Percentiles rank a stretch among this genome's conserved stretches.
phyloP scores from a whole-genome alignment of 1,140 invertebrate genomes.

The Drosophila bocqueti region DNA sequence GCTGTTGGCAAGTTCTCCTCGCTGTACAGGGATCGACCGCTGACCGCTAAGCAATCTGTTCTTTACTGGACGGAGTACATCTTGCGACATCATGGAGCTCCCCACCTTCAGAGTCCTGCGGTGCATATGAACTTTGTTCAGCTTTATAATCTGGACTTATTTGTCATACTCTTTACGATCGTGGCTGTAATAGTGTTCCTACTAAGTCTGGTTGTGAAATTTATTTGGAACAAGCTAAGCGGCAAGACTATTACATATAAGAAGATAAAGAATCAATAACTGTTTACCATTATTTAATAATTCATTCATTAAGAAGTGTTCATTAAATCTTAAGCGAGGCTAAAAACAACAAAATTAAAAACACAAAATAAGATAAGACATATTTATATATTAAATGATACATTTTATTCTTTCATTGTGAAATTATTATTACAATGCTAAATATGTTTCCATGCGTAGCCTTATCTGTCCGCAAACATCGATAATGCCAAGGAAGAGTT shows the following conservation, averaged over 20 bases:
- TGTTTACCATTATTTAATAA: neutral
- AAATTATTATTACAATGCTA: neutral
- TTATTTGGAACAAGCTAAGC: constrained; percentile 8
- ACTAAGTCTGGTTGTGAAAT: constrained; percentile 13
- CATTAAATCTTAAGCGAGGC: too few species aligned
- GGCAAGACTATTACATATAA: neutral
- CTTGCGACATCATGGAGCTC: constrained; percentile 84
- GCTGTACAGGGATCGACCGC: constrained; percentile 75
- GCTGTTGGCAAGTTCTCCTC: constrained; percentile 57
- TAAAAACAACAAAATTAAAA: neutral
- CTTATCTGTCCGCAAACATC: neutral
- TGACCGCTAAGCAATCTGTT: constrained; percentile 82
- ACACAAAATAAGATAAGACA: neutral
- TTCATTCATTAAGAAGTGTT: neutral
- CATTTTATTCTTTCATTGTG: neutral
- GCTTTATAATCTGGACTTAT: constrained; percentile 72
- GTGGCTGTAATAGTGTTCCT: neutral
- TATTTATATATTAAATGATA: neutral
- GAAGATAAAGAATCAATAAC: constrained; percentile 25
- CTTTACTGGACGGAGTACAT: constrained; percentile 86
- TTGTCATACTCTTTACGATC: constrained; percentile 41
- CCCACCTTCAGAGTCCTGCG: constrained; percentile 78
- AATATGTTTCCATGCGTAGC: neutral
- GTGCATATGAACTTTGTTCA: constrained; percentile 62
- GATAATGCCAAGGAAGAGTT: neutral